Base-by-base conservation (phyloP, 2,797 vertebrate species). In the Molossus molossus region DNA sequence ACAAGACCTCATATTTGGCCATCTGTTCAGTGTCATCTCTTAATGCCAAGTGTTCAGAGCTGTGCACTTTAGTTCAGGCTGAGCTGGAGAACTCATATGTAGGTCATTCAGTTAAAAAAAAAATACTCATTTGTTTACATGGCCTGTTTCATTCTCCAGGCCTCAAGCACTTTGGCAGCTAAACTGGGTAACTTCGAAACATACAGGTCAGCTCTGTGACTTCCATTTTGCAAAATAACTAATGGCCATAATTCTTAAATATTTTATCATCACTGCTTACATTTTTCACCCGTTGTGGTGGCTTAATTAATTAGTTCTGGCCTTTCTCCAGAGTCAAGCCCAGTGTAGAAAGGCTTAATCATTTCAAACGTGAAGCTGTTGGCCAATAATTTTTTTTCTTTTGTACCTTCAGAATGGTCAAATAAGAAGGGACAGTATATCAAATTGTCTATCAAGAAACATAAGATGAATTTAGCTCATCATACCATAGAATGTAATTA, bases 91-190 rank as follows among this genome's bases (percentile, higher is more conserved):
- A 65, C n/a, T 76, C 75, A 12, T 60, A 96, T 95, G 76, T 89
- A 95, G 96, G 91, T 94, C 93, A 93, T 94, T 91, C 86, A 4
- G 37, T 83, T 92, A 65, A 88, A 40, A 64, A 72, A 89, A 83
- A 50, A 73, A 60, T 3, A 62, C 23, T 10, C 29, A 37, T 93
- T 94, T 84, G 89, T 92, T 93, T 69, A 45, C 70, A 79, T 57
- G 62, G 76, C 94, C 91, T 90, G 18, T 87, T 88, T 94, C 84
- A 70, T 75, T 81, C 95, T 69, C n/a, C 50, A n/a, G 79, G 75
- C 91, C 58, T 82, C 50, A 84, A 70, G 81, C 64, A 45, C 65
- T 89, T 69, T 65, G 85, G 57, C 95, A 91, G 55, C 82, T 77
- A 57, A 50, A 50, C 37, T 27, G 27, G 69, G 50, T 69, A 37